Percentiles rank a stretch among this genome's conserved stretches.
phyloP scores from a whole-genome alignment of 2,113 vertebrate species.

The Seriola quinqueradiata region DNA sequence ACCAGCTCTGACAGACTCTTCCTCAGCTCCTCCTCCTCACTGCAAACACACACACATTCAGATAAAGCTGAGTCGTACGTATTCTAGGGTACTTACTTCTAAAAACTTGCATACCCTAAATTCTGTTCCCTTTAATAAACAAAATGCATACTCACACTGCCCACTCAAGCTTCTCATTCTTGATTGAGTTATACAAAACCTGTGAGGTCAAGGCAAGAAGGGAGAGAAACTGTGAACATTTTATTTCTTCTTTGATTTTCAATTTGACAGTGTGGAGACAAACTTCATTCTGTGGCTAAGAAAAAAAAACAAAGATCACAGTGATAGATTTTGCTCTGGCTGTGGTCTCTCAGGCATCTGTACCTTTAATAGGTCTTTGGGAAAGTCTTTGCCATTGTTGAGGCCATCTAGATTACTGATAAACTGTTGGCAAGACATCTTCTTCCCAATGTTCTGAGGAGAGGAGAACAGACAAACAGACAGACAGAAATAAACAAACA shows the following conservation, averaged over 20 bases:
- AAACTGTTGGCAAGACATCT: constrained; percentile 98
- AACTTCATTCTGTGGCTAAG: neutral
- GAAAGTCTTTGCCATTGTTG: constrained; percentile 94
- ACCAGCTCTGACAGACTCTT: constrained; percentile 97
- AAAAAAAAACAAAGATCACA: neutral
- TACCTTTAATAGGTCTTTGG: constrained; percentile 98
- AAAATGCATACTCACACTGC: constrained; percentile 92
- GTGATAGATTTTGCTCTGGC: neutral
- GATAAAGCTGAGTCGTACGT: constrained; percentile 28
- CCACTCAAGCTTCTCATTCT: constrained; percentile 99
- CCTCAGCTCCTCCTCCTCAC: constrained; percentile 96
- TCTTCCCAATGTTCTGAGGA: constrained; percentile 96
- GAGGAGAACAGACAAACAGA: constrained; percentile 51
- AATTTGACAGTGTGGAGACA: neutral
- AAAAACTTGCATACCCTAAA: constrained; percentile 27
- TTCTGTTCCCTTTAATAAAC: constrained; percentile 33
- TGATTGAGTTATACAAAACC: constrained; percentile 97
- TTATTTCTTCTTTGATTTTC: neutral
- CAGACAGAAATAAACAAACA: constrained; percentile 1
- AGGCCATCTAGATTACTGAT: constrained; percentile 95
- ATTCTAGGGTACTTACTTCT: constrained; percentile 38
- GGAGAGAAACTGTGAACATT: neutral
- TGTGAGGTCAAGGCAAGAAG: constrained; percentile 74
- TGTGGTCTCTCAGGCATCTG: neutral
- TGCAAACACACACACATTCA: constrained; percentile 74